phyloP scores from a whole-genome alignment of 2,113 vertebrate genomes.

The Hippocampus barbouri region DNA sequence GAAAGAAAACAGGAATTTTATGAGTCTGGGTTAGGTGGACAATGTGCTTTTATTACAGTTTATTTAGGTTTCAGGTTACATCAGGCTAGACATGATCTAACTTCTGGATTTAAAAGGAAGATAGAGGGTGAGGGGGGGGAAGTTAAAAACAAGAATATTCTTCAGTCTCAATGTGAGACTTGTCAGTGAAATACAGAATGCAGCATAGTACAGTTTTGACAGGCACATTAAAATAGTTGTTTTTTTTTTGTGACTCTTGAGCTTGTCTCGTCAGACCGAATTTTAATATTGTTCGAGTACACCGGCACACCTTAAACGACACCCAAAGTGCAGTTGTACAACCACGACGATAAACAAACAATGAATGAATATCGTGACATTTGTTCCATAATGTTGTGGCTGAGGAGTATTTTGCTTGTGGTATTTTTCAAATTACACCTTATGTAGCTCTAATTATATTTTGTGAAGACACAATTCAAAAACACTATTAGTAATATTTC shows the following conservation, averaged over 20 bases:
- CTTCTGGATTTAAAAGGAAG: background rate
- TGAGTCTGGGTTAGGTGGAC: background rate
- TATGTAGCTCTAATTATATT: background rate
- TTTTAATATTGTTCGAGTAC: background rate
- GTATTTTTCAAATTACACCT: background rate
- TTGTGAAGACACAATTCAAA: background rate
- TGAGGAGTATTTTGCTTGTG: background rate
- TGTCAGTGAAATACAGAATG: slow-evolving; percentile 17
- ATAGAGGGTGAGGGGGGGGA: background rate
- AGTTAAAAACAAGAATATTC: slow-evolving; percentile 5
- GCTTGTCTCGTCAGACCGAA: background rate
- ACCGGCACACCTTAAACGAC: background rate
- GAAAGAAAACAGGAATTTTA: background rate
- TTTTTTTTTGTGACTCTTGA: too few species aligned
- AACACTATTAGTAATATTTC: background rate
- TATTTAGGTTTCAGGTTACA: slow-evolving; percentile 48
- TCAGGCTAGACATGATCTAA: slow-evolving; percentile 34
- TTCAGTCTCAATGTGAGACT: slow-evolving; percentile 14
- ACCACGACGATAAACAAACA: background rate
- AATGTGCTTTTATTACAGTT: slow-evolving; percentile 20
- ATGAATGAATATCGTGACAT: background rate
- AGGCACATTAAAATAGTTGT: background rate
- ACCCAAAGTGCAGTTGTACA: background rate
- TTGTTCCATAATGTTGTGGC: background rate
- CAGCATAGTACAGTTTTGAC: slow-evolving; percentile 4